Evolutionary conservation across 2,888 invertebrate species (phyloP).

Genomic region (Eupithecia abbreviata): DNA sequence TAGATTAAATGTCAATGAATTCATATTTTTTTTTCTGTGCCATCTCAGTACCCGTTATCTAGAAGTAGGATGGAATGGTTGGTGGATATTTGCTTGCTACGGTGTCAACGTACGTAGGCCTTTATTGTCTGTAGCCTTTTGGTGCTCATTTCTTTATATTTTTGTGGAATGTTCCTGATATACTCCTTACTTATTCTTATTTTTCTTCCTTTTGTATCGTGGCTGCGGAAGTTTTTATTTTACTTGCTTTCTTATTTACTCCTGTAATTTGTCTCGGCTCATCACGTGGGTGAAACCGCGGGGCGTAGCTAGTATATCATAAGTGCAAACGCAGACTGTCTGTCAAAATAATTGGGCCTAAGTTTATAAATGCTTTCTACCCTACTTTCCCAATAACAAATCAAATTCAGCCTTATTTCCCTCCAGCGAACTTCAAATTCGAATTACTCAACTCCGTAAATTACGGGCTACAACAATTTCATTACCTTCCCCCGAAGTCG

Average conservation of each 20-base stretch:
- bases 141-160: constrained; percentile 12
- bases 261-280: background rate
- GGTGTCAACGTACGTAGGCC: constrained; percentile 20
- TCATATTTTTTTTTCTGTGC: background rate
- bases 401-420: constrained; percentile 32
- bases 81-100: constrained; percentile 26
- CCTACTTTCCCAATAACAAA: constrained; percentile 27
- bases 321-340: constrained; percentile 1
- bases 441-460: constrained; percentile 40
- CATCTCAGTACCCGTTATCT: background rate
- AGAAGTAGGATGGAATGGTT: constrained; percentile 26
- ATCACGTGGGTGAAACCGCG: too few relatives aligned
- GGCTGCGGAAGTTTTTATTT: background rate
- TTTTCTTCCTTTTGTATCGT: background rate
- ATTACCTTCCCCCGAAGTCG: constrained; percentile 31
- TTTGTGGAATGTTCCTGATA: constrained; percentile 4
- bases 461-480: constrained; percentile 43
- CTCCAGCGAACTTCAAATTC: constrained; percentile 34
- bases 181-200: background rate
- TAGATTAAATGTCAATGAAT: background rate
- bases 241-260: background rate
- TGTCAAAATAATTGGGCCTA: constrained; percentile 3
- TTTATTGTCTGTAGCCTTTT: constrained; percentile 17
- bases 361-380: constrained; percentile 15
- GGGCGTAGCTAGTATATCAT: background rate